Percentiles rank a stretch among this genome's conserved stretches.
phyloP scores from a whole-genome alignment of 2,888 invertebrate species.

The Agrochola litura region DNA sequence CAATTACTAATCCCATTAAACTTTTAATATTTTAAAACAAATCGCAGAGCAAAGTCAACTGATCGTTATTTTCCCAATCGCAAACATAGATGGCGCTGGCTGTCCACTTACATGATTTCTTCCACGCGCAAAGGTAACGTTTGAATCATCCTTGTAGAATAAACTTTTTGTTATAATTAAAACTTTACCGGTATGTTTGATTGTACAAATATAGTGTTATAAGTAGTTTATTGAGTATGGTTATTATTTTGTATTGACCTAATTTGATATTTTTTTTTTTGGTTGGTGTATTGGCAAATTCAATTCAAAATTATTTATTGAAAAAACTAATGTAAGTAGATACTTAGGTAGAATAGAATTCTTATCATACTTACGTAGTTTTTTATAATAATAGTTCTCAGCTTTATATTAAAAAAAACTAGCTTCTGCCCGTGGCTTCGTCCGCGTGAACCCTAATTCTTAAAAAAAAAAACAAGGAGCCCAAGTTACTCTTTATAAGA shows the following conservation, averaged over 20 bases:
- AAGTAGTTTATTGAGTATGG: slow-evolving; percentile 8
- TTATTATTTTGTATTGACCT: slow-evolving; percentile 39
- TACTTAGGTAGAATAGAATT: neutral
- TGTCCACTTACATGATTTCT: slow-evolving; percentile 18
- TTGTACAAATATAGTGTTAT: slow-evolving; percentile 13
- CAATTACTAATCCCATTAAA: neutral
- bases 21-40: neutral
- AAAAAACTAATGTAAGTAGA: neutral
- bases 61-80: slow-evolving; percentile 45
- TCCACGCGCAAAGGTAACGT: neutral
- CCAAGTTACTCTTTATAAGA: no score
- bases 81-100: slow-evolving; percentile 74
- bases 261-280: slow-evolving; percentile 6
- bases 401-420: neutral
- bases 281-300: neutral
- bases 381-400: neutral
- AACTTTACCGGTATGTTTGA: neutral
- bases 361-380: no score
- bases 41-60: neutral
- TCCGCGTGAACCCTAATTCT: no score
- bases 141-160: neutral
- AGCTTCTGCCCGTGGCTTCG: no score
- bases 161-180: slow-evolving; percentile 45
- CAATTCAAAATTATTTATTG: neutral
- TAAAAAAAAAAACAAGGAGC: no score